A percentile compares a stretch with the other conserved stretches of the same genome.
Conservation (phyloP, 2,888 invertebrate species). For the Myopa tessellatipennis region DNA sequence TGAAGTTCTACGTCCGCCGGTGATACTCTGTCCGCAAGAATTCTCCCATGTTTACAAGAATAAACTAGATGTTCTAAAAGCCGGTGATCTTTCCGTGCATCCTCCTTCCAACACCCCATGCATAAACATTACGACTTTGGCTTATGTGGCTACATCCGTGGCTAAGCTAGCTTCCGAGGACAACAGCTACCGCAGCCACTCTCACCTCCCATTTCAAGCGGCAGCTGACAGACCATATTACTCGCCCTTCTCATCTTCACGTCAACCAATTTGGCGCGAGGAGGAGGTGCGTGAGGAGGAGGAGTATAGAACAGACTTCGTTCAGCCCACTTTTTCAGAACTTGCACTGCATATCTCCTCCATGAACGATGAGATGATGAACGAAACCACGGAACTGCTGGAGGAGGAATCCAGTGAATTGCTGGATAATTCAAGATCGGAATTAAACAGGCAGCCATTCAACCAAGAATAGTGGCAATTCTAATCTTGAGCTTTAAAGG, state of each 20-base stretch:
- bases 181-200: neutral
- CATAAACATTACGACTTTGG: constrained; percentile 52
- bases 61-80: constrained; percentile 53
- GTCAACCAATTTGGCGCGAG: neutral
- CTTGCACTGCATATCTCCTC: neutral
- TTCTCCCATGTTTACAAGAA: constrained; percentile 52
- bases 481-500: too few relatives aligned
- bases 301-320: neutral
- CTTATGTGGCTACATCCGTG: constrained; percentile 42
- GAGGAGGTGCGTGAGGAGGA: neutral
- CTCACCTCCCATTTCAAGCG: neutral
- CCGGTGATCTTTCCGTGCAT: constrained; percentile 52
- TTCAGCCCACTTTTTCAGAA: neutral
- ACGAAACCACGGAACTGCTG: neutral
- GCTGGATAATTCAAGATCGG: constrained; percentile 18
- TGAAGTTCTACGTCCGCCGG: constrained; percentile 48
- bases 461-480: neutral
- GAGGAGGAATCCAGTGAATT: constrained; percentile 29
- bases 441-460: neutral
- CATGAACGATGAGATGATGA: constrained; percentile 26
- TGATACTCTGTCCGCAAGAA: constrained; percentile 49
- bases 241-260: neutral
- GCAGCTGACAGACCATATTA: neutral
- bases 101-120: constrained; percentile 54
- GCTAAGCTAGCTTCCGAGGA: constrained; percentile 36